Evolutionary conservation across 2,888 invertebrate genomes (phyloP).

Genomic region (Mesopsocus fuscifrons): DNA sequence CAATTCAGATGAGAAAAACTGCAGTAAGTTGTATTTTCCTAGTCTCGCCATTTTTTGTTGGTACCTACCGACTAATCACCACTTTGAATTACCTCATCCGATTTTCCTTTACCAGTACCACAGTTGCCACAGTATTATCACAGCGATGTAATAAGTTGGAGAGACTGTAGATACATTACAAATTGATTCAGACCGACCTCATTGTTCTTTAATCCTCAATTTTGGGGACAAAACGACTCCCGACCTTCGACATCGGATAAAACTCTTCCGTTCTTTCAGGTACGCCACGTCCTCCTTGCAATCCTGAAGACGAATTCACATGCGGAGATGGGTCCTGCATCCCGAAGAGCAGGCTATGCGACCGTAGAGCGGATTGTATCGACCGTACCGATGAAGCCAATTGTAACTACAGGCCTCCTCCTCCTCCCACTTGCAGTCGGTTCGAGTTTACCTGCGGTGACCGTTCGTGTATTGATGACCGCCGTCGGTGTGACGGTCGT

Average conservation of each 20-base stretch:
- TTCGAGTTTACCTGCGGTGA: slow-evolving; percentile 33
- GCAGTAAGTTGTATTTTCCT: slow-evolving; percentile 19
- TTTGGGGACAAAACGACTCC: too few species aligned
- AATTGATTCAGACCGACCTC: too few species aligned
- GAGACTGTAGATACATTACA: too few species aligned
- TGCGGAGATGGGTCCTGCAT: slow-evolving; percentile 44
- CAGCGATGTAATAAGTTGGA: too few species aligned
- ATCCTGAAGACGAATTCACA: slow-evolving; percentile 28
- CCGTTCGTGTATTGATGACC: slow-evolving; percentile 30
- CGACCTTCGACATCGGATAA: too few species aligned
- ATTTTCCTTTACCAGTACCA: too few species aligned
- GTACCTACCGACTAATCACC: too few species aligned
- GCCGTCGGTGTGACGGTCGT: slow-evolving; percentile 30
- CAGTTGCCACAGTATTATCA: too few species aligned
- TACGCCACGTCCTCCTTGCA: neutral
- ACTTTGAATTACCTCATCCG: too few species aligned
- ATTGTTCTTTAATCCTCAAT: too few species aligned
- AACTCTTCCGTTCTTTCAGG: neutral
- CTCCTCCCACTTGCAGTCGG: slow-evolving; percentile 21
- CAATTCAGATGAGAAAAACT: slow-evolving; percentile 36
- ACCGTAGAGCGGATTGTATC: slow-evolving; percentile 30
- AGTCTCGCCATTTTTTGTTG: too few species aligned
- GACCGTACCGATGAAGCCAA: slow-evolving; percentile 32
- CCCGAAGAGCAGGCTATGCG: slow-evolving; percentile 28
- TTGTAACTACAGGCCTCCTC: slow-evolving; percentile 23